Evolutionary conservation across 2,888 invertebrate genomes (phyloP), one percentile per base, ranked within the genome.

Genomic region (Camponotus fellah): DNA sequence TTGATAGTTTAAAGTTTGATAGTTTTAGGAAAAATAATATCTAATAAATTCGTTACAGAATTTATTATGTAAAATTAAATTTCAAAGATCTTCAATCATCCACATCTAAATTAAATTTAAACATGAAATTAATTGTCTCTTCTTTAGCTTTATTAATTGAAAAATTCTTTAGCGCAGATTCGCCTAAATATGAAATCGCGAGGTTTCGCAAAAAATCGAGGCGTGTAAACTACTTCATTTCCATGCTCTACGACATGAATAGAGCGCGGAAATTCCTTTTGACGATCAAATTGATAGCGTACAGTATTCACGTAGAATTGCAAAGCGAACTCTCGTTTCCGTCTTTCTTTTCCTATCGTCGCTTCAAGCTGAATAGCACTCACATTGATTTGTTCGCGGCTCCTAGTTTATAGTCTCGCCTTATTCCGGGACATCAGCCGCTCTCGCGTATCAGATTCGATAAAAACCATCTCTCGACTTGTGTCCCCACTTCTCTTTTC

Each of bases 331-430:
- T 85, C 69, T 84, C 71, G 68, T 71, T 69, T 77, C 32, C 64
- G 43, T 71, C 64, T 58, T 71, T 82, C 56, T 79, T 84, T 65
- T 84, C 75, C 82, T 86, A 85, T 82, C 86, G 84, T 81, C 74
- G 85, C 77, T 88, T 88, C 88, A 84, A 85, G 66, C 82, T 79
- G 68, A 75, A 85, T 86, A 87, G 92, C 94, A 94, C 94, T 94
- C 92, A 92, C 92, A 93, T 94, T 94, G 94, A 94, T 94, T 94
- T 93, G 94, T 94, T 94, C 93, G 89, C 91, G 92, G 92, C 92
- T 92, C 90, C 91, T 92, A 91, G 91, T 92, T 93, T 93, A 93
- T 92, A 92, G 93, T 91, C 85, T 83, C 88, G 75, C 89, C 86
- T 82, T 89, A 86, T 82, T 82, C 82, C 58, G 69, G 77, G 81